phyloP scores from a whole-genome alignment of 2,888 invertebrate genomes.

The Noctua fimbriata region DNA sequence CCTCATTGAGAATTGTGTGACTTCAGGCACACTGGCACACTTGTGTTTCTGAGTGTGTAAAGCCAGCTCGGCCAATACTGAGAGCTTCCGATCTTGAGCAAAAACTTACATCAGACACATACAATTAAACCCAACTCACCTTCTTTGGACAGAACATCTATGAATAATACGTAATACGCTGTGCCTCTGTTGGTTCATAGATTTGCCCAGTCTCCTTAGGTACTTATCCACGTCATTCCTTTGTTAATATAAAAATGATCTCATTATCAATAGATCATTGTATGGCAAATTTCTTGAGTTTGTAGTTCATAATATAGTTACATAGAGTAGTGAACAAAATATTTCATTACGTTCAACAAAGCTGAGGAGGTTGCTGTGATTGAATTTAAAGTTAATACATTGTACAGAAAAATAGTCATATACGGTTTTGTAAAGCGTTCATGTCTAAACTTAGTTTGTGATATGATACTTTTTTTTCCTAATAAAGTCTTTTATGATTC shows the following conservation, averaged over 20 bases:
- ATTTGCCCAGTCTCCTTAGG: conserved; percentile 31
- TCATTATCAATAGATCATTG: conserved; percentile 66
- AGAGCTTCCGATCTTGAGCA: neutral
- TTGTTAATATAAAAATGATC: conserved; percentile 59
- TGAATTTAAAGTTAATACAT: conserved; percentile 55
- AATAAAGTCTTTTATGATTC: conserved; percentile 51
- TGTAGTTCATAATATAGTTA: conserved; percentile 46
- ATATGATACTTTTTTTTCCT: conserved; percentile 53
- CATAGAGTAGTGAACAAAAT: conserved; percentile 57
- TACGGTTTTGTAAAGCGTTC: conserved; percentile 48
- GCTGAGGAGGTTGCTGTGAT: conserved; percentile 67
- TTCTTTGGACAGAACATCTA: neutral
- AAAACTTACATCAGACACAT: neutral
- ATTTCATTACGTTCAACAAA: conserved; percentile 64
- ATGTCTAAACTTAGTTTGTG: conserved; percentile 53
- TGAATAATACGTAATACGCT: neutral
- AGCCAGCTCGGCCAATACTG: neutral
- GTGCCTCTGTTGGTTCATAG: conserved; percentile 9
- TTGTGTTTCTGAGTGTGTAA: neutral
- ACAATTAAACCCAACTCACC: neutral
- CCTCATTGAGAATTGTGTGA: neutral
- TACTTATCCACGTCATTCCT: conserved; percentile 61
- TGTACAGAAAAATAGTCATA: conserved; percentile 48
- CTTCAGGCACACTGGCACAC: neutral
- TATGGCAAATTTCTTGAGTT: conserved; percentile 49